Conservation (phyloP, 2,888 invertebrate species). For the Lithophane ornitopus region DNA sequence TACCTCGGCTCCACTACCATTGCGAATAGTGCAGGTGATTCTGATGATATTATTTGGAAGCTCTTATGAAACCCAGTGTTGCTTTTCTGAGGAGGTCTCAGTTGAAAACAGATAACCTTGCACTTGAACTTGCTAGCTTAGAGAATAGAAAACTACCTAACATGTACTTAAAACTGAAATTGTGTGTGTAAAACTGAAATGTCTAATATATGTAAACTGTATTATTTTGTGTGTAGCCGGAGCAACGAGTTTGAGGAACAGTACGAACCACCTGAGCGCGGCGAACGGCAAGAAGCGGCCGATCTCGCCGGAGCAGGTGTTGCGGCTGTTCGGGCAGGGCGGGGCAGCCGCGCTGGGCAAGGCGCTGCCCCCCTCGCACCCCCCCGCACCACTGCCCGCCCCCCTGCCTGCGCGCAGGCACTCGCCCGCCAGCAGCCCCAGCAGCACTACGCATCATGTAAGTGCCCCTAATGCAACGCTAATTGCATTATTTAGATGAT, state of each 20-base stretch:
- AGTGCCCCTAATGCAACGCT: constrained; percentile 58
- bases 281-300: constrained; percentile 93
- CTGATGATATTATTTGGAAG: background rate
- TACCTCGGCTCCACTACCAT: constrained; percentile 93
- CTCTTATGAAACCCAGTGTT: background rate
- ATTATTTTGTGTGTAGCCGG: constrained; percentile 70
- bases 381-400: constrained; percentile 87
- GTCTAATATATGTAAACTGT: background rate
- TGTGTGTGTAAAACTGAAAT: too few species aligned
- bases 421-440: constrained; percentile 94
- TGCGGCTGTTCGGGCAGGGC: constrained; percentile 91
- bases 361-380: constrained; percentile 86
- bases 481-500: constrained; percentile 47
- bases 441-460: constrained; percentile 94
- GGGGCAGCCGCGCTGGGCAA: constrained; percentile 88
- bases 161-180: background rate
- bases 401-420: constrained; percentile 88
- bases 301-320: constrained; percentile 96
- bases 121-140: background rate
- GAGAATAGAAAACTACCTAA: background rate
- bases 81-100: background rate
- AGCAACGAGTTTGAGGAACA: constrained; percentile 85
- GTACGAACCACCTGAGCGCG: constrained; percentile 90
- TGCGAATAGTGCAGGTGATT: constrained; percentile 85
- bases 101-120: background rate